Evolutionary conservation across 2,113 vertebrate species (phyloP).

Genomic region (Leptocoma aspasia): DNA sequence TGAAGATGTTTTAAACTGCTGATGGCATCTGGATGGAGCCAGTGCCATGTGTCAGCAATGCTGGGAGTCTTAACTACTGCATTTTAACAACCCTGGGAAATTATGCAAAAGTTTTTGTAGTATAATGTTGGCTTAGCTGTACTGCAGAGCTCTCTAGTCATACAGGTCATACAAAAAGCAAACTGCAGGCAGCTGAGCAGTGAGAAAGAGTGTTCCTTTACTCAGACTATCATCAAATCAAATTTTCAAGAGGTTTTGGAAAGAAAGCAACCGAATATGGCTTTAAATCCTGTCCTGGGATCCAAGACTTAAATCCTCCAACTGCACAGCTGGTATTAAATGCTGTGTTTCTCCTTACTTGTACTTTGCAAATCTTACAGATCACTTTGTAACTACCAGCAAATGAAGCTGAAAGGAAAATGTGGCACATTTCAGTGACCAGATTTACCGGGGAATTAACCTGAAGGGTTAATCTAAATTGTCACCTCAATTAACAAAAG

Average conservation of each 20-base stretch:
- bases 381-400: background rate
- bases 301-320: background rate
- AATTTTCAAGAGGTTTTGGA: background rate
- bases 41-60: background rate
- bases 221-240: background rate
- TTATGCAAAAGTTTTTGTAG: background rate
- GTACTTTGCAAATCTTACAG: background rate
- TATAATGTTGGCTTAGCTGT: background rate
- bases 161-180: background rate
- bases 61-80: background rate
- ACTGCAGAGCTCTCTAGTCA: background rate
- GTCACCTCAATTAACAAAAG: background rate
- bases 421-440: background rate
- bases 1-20: slow-evolving; percentile 6
- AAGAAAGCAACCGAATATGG: background rate
- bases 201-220: background rate
- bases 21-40: background rate
- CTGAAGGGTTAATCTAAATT: background rate
- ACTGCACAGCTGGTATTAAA: background rate
- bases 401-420: background rate
- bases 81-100: slow-evolving; percentile 25
- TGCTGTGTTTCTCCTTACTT: background rate
- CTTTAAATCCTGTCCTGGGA: background rate
- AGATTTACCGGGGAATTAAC: background rate
- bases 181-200: background rate